Conservation (phyloP, 2,797 vertebrate genomes). For the Coregonus ussuriensis region DNA sequence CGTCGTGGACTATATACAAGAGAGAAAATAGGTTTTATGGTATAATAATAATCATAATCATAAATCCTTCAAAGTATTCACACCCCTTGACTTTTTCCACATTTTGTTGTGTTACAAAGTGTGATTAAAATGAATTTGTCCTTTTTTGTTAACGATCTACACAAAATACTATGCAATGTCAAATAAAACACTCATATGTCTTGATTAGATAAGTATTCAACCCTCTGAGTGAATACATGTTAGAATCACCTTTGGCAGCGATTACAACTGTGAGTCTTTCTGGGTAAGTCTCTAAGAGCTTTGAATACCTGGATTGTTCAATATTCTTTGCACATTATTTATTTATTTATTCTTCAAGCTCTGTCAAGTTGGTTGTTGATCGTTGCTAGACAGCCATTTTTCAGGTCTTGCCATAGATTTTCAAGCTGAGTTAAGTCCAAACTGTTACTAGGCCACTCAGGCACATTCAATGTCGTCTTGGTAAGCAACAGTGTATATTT, state of each 20-base stretch:
- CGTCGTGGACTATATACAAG: slow-evolving; percentile 52
- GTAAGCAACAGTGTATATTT: background rate
- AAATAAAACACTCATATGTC: no score
- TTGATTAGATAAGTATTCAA: background rate
- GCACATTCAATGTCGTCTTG: no score
- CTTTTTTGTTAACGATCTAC: no score
- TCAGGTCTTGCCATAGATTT: background rate
- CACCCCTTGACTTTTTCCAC: no score
- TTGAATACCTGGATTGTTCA: background rate
- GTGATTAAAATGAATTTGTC: no score
- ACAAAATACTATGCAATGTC: no score
- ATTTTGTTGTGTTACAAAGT: no score
- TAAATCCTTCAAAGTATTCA: no score
- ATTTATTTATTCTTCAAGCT: background rate
- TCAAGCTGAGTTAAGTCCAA: background rate
- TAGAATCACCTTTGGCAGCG: background rate
- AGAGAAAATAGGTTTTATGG: background rate
- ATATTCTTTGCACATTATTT: background rate
- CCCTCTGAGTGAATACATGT: no score
- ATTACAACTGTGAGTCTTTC: background rate
- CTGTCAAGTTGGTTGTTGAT: background rate
- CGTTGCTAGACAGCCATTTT: background rate
- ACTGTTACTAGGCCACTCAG: background rate
- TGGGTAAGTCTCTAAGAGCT: background rate
- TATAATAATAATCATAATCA: background rate